These are phyloP conservation scores for Leptocoma aspasia DNA, from an alignment of 2,113 vertebrate species.

Conservation along the genomic window DNA sequence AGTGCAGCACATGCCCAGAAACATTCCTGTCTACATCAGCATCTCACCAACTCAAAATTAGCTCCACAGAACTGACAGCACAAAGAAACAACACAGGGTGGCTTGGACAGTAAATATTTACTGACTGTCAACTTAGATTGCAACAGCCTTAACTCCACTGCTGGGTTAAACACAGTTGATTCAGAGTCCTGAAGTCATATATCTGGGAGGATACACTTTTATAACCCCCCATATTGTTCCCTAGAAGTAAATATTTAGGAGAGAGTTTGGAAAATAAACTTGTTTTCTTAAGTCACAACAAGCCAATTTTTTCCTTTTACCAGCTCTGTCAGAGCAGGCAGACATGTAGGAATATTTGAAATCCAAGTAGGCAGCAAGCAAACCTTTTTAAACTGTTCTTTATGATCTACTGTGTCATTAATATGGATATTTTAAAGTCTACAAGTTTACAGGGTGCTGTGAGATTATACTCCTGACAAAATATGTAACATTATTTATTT, in stretches of 20 bases:
- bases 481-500: not conserved
- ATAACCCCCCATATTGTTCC: too few relatives aligned
- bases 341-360: not conserved
- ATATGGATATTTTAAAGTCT: not conserved
- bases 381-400: not conserved
- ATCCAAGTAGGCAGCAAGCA: not conserved
- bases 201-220: not conserved
- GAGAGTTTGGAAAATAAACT: not conserved
- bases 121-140: not conserved
- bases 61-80: conserved; percentile 5
- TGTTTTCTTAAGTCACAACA: not conserved
- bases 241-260: not conserved
- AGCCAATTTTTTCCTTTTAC: not conserved
- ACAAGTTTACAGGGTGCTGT: not conserved
- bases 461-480: not conserved
- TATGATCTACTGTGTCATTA: not conserved
- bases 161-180: not conserved
- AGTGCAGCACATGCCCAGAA: not conserved
- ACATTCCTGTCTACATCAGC: not conserved
- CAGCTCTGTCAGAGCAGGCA: not conserved
- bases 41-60: not conserved
- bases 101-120: conserved; percentile 26
- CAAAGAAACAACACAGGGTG: not conserved
- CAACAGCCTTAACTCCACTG: not conserved
- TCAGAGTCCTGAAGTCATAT: not conserved